phyloP scores from a whole-genome alignment of 2,888 invertebrate species.

The Parochlus steinenii region DNA sequence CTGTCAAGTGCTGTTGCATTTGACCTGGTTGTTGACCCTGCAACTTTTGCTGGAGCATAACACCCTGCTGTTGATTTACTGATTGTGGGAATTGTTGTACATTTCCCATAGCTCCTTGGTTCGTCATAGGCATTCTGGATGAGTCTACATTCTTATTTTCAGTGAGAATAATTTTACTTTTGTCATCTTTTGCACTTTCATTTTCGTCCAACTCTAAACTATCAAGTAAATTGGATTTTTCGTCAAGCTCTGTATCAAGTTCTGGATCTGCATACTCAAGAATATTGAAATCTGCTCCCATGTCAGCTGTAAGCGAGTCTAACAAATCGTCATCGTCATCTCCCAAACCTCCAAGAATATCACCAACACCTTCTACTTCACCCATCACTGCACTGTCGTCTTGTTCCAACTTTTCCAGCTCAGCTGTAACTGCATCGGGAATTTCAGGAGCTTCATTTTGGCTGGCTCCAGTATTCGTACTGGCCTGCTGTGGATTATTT shows the following conservation, averaged over 20 bases:
- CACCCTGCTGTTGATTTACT: constrained; percentile 1
- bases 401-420: constrained; percentile 50
- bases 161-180: constrained; percentile 26
- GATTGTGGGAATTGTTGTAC: constrained; percentile 14
- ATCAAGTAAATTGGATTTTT: constrained; percentile 73
- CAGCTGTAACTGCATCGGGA: constrained; percentile 49
- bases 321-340: constrained; percentile 79
- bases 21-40: constrained; percentile 17
- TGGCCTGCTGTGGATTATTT: neutral
- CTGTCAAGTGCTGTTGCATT: constrained; percentile 6
- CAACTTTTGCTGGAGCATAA: constrained; percentile 9
- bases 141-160: constrained; percentile 5
- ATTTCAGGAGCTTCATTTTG: constrained; percentile 40
- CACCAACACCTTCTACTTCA: constrained; percentile 51
- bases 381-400: constrained; percentile 40
- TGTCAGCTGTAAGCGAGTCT: constrained; percentile 54
- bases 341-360: constrained; percentile 65
- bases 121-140: neutral
- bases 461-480: neutral
- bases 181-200: constrained; percentile 49
- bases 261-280: constrained; percentile 91
- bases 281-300: constrained; percentile 90
- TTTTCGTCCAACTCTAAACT: constrained; percentile 68
- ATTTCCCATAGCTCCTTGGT: constrained; percentile 13
- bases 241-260: constrained; percentile 60